Conservation (phyloP, 2,888 invertebrate genomes). For the Brachypalpus laphriformis region DNA sequence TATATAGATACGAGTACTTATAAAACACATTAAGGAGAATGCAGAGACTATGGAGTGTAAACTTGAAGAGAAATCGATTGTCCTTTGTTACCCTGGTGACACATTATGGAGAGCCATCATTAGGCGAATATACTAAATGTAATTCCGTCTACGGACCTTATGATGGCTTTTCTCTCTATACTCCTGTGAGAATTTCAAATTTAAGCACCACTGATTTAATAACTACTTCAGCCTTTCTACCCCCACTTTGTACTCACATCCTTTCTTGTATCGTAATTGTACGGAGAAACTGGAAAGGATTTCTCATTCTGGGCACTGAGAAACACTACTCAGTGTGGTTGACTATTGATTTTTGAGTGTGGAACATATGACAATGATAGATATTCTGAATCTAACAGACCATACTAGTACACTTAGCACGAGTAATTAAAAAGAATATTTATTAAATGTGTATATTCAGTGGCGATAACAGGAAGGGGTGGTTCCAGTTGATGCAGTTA, state of each 20-base stretch:
- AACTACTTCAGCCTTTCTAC: conserved; percentile 35
- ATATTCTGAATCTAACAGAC: conserved; percentile 34
- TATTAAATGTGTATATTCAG: conserved; percentile 9
- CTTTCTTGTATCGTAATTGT: not conserved
- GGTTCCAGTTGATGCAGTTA: not conserved
- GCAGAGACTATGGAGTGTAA: conserved; percentile 62
- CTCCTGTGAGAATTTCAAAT: conserved; percentile 54
- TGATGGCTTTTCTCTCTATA: conserved; percentile 28
- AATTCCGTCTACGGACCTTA: conserved; percentile 50
- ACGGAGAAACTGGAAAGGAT: conserved; percentile 37
- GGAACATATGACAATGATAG: conserved; percentile 33
- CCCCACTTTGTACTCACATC: not conserved
- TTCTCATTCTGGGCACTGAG: conserved; percentile 10
- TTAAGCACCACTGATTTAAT: conserved; percentile 71
- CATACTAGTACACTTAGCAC: conserved; percentile 47
- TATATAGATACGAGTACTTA: conserved; percentile 51
- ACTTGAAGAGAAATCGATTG: conserved; percentile 73
- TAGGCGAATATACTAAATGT: conserved; percentile 67
- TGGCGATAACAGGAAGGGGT: not conserved
- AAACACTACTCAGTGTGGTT: not conserved
- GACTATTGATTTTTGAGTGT: conserved; percentile 58
- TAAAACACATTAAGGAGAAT: conserved; percentile 59
- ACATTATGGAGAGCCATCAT: conserved; percentile 73
- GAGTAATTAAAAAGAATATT: conserved; percentile 52
- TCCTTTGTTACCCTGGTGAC: conserved; percentile 74